Evolutionary conservation across 2,113 vertebrate genomes (phyloP), one percentile per base, ranked within the genome.

Genomic region (Scalopus aquaticus): DNA sequence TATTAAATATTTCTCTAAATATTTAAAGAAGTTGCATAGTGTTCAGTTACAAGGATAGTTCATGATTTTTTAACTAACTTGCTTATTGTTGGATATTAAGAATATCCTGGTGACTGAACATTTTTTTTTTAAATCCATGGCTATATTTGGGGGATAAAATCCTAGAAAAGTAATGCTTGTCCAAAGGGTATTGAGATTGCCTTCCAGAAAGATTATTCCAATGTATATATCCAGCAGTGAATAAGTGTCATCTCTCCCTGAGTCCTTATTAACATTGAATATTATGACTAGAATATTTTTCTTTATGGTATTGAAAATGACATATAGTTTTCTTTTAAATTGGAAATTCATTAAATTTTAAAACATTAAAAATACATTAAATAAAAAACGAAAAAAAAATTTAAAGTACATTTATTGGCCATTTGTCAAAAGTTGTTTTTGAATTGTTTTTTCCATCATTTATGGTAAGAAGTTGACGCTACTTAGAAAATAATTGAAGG

Each of bases 341-440:
- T 67, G 89, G 32, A 85, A 88, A 79, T 87, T 44, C 26, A 67
- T 93, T 87, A 69, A 76, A 62, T 13, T 84, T 93, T 96, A 54
- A n/a, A n/a, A n/a, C n/a, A n/a, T n/a, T n/a, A n/a, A n/a, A n/a
- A n/a, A n/a, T n/a, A n/a, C n/a, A n/a, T n/a, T n/a, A n/a, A n/a
- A n/a, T n/a, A n/a, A n/a, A n/a, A n/a, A n/a, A n/a, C n/a, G n/a
- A n/a, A n/a, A n/a, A n/a, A n/a, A n/a, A n/a, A n/a, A n/a, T n/a
- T n/a, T 62, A 92, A 90, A 49, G 79, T 2, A 46, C 70, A 1
- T 62, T 39, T 58, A 80, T 56, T 78, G 35, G 10, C 2, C 42
- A 74, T 77, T 85, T 94, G 46, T 96, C 64, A 39, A 12, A 94
- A 83, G 28, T 88, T 78, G 35, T 81, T 93, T 84, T 60, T 74